These are phyloP conservation scores for Pangasius larnaudii DNA, from an alignment of 2,797 vertebrate species.

Conservation along the genomic window DNA sequence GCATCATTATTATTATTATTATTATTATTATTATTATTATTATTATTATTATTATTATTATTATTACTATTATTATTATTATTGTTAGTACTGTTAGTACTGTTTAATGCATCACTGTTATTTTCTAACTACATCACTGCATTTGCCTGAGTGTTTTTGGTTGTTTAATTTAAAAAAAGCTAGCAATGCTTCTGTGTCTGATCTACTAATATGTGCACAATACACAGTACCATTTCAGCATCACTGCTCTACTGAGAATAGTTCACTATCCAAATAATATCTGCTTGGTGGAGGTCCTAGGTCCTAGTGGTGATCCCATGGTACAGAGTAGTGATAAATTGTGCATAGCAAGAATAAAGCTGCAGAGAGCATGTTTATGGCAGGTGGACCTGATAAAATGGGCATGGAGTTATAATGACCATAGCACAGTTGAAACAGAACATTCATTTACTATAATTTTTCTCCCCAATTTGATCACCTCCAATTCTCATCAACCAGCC, in stretches of 20 bases:
- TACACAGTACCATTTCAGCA: background rate
- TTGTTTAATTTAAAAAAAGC: background rate
- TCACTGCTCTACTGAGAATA: conserved; percentile 9
- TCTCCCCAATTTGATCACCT: background rate
- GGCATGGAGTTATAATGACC: too few relatives aligned
- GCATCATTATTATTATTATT: background rate
- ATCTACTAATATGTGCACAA: background rate
- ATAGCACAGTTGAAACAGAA: too few relatives aligned
- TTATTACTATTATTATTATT: conserved; percentile 2
- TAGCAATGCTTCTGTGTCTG: background rate
- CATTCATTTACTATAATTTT: background rate
- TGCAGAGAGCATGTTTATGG: background rate
- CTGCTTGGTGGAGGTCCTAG: background rate
- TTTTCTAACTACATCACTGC: background rate
- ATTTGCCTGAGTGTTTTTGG: background rate
- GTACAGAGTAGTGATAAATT: conserved; percentile 4
- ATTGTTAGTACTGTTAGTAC: too few relatives aligned
- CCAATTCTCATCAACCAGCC: background rate
- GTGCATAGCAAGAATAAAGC: background rate
- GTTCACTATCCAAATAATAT: conserved; percentile 11
- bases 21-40: conserved; percentile 1
- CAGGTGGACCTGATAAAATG: background rate
- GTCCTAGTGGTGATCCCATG: background rate
- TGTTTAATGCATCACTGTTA: background rate
- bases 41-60: background rate